These are phyloP conservation scores for Mantis religiosa DNA, from an alignment of 2,888 invertebrate genomes.

Conservation along the genomic window DNA sequence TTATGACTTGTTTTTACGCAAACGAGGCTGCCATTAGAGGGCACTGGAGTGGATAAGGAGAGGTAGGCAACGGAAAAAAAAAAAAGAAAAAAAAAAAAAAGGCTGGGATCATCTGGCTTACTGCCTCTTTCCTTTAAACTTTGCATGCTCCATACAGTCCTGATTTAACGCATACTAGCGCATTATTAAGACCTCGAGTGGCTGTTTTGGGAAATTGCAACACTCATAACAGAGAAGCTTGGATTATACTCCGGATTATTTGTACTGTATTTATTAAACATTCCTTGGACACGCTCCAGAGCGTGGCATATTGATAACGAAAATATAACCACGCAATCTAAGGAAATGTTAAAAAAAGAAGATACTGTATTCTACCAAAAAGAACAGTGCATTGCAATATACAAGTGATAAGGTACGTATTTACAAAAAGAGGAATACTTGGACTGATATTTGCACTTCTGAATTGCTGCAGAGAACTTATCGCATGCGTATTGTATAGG, in stretches of 20 bases:
- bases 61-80: not conserved
- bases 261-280: not conserved
- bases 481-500: no score
- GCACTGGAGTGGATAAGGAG: not conserved
- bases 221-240: not conserved
- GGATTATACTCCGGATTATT: not conserved
- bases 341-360: not conserved
- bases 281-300: not conserved
- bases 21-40: conserved; percentile 4
- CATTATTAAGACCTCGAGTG: not conserved
- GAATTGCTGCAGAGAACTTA: no score
- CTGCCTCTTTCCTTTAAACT: not conserved
- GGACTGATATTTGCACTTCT: no score
- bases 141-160: not conserved
- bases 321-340: not conserved
- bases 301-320: not conserved
- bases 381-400: no score
- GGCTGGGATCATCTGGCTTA: not conserved
- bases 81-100: no score
- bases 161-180: not conserved
- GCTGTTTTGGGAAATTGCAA: not conserved
- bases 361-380: no score
- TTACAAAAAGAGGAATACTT: no score
- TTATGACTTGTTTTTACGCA: conserved; percentile 23
- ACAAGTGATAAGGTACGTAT: no score